phyloP scores from a whole-genome alignment of 2,888 invertebrate genomes.

The Reticulitermes lucifugus region DNA sequence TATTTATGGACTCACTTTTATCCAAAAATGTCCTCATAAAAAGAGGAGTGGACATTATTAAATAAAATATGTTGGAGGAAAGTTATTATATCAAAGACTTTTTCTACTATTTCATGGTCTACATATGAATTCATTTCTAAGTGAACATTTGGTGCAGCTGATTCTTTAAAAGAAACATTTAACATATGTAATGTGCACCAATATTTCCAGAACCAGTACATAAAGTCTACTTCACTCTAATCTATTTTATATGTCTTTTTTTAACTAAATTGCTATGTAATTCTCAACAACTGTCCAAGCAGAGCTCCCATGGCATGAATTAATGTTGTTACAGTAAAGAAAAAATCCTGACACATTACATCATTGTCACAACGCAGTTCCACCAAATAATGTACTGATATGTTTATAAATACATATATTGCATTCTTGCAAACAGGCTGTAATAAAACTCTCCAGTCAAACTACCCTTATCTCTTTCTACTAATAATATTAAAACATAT shows the following conservation, averaged over 20 bases:
- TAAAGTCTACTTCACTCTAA: neutral
- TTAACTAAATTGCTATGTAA: neutral
- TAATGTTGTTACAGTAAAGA: no score
- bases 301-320: neutral
- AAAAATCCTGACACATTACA: no score
- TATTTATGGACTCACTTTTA: slow-evolving; percentile 37
- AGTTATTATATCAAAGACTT: neutral
- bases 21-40: slow-evolving; percentile 42
- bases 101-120: neutral
- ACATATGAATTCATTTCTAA: neutral
- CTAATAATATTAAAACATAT: no score
- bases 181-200: neutral
- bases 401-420: no score
- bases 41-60: slow-evolving; percentile 37
- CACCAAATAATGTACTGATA: no score
- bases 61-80: slow-evolving; percentile 25
- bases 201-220: neutral
- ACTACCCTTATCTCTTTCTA: no score
- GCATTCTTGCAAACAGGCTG: no score
- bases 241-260: neutral
- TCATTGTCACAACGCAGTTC: no score
- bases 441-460: no score
- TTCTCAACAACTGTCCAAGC: slow-evolving; percentile 39
- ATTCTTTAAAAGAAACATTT: neutral
- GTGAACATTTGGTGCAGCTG: neutral